Evolutionary conservation across 2,888 invertebrate genomes (phyloP).

Genomic region (Euzophera pinguis): DNA sequence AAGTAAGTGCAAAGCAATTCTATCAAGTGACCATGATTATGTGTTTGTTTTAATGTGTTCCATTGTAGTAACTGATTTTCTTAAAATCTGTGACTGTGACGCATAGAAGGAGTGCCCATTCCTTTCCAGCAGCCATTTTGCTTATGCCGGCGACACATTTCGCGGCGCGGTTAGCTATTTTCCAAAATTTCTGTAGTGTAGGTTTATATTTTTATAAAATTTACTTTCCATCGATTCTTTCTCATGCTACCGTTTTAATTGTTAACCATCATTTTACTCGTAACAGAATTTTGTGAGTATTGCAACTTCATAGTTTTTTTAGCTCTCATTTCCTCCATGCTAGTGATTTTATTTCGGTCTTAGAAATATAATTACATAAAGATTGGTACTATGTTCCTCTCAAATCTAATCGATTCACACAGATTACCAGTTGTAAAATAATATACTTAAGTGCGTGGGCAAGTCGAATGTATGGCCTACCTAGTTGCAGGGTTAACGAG

Average conservation of each 20-base stretch:
- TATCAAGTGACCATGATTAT: constrained; percentile 41
- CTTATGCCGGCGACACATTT: constrained; percentile 77
- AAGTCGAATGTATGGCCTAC: constrained; percentile 31
- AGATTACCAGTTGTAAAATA: background rate
- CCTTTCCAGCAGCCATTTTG: constrained; percentile 80
- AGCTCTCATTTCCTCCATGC: constrained; percentile 44
- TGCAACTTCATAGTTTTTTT: constrained; percentile 28
- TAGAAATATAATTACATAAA: background rate
- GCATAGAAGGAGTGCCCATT: constrained; percentile 82
- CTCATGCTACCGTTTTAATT: constrained; percentile 22
- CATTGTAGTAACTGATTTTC: constrained; percentile 40
- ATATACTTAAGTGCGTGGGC: constrained; percentile 33
- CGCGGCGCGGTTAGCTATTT: constrained; percentile 61
- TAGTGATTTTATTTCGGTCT: constrained; percentile 40
- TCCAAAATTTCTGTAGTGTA: constrained; percentile 42
- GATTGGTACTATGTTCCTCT: too few species aligned
- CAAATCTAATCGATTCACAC: background rate
- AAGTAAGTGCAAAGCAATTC: constrained; percentile 72
- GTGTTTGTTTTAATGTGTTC: constrained; percentile 53
- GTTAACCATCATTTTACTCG: constrained; percentile 20
- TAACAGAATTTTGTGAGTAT: constrained; percentile 30
- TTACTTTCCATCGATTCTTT: constrained; percentile 3
- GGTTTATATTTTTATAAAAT: constrained; percentile 19
- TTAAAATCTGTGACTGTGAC: constrained; percentile 75
- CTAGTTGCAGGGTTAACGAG: constrained; percentile 39